Percentiles rank a stretch among this genome's conserved stretches.
Conservation (phyloP, 2,113 vertebrate genomes). For the Pantherophis guttatus region DNA sequence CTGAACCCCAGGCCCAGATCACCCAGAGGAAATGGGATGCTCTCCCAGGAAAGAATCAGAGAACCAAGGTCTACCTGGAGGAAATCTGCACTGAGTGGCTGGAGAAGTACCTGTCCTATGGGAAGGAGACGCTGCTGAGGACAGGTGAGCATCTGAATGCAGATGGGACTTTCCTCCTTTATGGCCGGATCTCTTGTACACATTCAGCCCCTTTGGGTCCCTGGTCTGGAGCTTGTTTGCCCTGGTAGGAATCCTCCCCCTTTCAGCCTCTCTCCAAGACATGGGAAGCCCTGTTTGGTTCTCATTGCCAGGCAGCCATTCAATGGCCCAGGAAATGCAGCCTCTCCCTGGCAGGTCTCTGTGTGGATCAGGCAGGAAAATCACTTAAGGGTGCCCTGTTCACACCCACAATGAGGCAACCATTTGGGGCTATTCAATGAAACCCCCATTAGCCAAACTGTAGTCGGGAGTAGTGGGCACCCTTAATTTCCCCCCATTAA, state of each 20-base stretch:
- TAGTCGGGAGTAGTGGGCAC: too few species aligned
- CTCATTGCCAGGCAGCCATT: neutral
- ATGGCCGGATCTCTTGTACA: rapidly evolving
- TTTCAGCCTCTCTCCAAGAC: too few species aligned
- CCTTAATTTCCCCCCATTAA: too few species aligned
- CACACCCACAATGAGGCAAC: neutral
- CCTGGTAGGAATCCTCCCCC: neutral
- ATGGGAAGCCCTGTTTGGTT: neutral
- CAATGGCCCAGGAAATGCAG: too few species aligned
- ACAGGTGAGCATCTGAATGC: neutral
- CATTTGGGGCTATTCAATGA: neutral
- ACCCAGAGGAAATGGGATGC: neutral
- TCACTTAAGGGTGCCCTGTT: neutral
- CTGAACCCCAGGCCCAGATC: neutral
- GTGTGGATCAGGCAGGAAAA: too few species aligned
- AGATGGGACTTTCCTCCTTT: neutral
- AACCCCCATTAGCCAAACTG: too few species aligned
- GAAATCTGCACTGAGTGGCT: rapidly evolving
- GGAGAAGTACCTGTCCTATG: neutral
- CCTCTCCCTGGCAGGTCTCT: neutral
- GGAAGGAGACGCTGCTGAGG: neutral
- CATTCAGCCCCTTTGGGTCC: neutral
- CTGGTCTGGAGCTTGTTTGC: neutral
- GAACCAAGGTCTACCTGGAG: rapidly evolving
- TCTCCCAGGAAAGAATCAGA: rapidly evolving